Base-by-base conservation (phyloP, 2,888 invertebrate genomes). In the Epinotia demarniana region DNA sequence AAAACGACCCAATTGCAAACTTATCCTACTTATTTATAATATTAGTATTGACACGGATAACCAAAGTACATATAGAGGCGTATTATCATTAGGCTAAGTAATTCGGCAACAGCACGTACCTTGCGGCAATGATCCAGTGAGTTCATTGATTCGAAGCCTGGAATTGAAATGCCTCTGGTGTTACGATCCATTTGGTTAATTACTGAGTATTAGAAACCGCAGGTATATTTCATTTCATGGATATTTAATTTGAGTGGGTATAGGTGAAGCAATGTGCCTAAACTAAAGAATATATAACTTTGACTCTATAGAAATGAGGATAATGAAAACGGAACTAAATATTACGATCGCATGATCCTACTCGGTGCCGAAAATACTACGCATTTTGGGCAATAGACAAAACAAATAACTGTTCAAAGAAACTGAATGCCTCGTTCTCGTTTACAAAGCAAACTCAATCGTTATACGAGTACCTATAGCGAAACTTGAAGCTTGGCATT, bases 391-490 rank as follows among this genome's bases (percentile, higher is more conserved):
- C 53, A n/a, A 53, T n/a, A 27, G 19, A 46, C 33, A 73, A 69
- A 60, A 55, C 73, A 73, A 69, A 73, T 61, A 69, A 73, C 46
- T 19, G n/a, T 62, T 69, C 49, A 27, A 64, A 57, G 57, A 64
- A 64, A 64, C 60, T 58, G 63, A 64, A 75, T 53, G 60, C 39
- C 39, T 39, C 64, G 49, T 60, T 53, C 49, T 68, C 70, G 49
- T 75, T 75, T 70, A 64, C 70, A 64, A 70, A 75, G 63, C 74
- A 75, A 64, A 75, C 64, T 75, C 60, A 23, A 46, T 62, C 62
- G n/a, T 55, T 68, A 68, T 68, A 39, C 39, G 39, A 39, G 39
- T 39, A 27, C 23, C 23, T 27, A 62, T 68, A 62, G 62, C 13
- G 53, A 55, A 70, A 64, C 70, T 64, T 58, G 70, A 74, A 46